Conservation (phyloP, 1,140 invertebrate genomes). For the Heliconius melpomene region DNA sequence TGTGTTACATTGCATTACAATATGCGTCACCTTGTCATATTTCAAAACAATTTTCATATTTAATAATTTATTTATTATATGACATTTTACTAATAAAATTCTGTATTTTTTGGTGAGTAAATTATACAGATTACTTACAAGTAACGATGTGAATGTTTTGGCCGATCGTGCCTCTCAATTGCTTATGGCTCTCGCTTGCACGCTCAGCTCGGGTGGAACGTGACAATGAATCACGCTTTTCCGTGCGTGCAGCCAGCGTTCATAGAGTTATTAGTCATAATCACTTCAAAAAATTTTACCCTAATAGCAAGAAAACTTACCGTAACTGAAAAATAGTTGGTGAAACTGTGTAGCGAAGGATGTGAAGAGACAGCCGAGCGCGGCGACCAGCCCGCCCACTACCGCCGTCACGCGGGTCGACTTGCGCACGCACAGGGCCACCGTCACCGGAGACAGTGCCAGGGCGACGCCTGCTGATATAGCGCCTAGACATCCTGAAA, state of each 20-base stretch:
- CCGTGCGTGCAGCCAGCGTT: no score
- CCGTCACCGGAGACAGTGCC: slow-evolving; percentile 91
- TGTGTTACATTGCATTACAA: not conserved
- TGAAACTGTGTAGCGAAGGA: slow-evolving; percentile 94
- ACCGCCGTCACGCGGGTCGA: slow-evolving; percentile 94
- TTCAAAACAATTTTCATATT: not conserved
- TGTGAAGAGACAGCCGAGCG: slow-evolving; percentile 93
- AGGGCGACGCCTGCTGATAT: slow-evolving; percentile 91
- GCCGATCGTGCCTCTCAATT: no score
- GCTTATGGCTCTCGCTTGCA: no score
- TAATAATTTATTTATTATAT: no score
- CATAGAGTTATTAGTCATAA: not conserved
- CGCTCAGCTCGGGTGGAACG: no score
- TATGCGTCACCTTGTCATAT: not conserved
- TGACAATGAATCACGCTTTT: no score
- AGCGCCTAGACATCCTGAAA: slow-evolving; percentile 92
- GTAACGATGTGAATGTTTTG: no score
- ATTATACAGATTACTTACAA: no score
- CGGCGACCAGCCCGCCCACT: slow-evolving; percentile 91
- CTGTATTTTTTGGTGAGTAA: no score
- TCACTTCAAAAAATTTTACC: no score
- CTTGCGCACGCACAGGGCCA: slow-evolving; percentile 92
- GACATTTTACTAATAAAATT: no score
- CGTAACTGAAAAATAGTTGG: slow-evolving; percentile 94
- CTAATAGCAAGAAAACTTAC: slow-evolving; percentile 67